phyloP scores from a whole-genome alignment of 2,797 vertebrate genomes.

The Hemitrygon akajei region DNA sequence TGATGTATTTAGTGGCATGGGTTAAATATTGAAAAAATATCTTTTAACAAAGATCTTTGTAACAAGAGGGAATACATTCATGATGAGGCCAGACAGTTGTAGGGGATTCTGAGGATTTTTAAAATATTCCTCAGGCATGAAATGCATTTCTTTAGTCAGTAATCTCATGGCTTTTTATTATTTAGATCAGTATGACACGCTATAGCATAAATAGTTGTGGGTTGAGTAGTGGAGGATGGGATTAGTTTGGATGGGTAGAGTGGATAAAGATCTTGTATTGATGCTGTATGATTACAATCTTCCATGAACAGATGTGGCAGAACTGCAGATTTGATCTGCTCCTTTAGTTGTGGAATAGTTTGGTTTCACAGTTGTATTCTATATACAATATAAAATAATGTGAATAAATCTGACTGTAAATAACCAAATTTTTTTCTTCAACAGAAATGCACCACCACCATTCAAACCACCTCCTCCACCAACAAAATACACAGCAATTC shows the following conservation, averaged over 20 bases:
- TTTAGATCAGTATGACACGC: too few species aligned
- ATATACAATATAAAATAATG: neutral
- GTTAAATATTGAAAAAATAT: neutral
- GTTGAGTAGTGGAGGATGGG: too few species aligned
- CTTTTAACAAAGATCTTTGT: neutral
- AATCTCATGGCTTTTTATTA: too few species aligned
- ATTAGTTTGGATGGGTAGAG: too few species aligned
- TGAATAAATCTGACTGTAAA: neutral
- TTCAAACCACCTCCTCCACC: constrained; percentile 34
- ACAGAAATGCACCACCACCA: constrained; percentile 23
- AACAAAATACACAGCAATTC: constrained; percentile 13
- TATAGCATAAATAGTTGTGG: too few species aligned
- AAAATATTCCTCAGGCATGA: neutral
- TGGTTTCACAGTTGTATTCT: too few species aligned
- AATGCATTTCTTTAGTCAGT: too few species aligned
- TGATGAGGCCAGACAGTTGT: neutral
- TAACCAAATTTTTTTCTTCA: neutral
- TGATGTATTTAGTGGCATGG: too few species aligned
- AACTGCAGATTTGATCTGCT: too few species aligned
- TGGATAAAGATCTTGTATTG: neutral
- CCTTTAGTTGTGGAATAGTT: too few species aligned
- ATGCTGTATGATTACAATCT: too few species aligned
- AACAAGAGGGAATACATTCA: neutral
- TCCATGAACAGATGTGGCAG: too few species aligned
- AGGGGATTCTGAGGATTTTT: neutral